Evolutionary conservation across 2,797 vertebrate genomes (phyloP), one percentile per base, ranked within the genome.

Genomic region (Leptodactylus fallax): DNA sequence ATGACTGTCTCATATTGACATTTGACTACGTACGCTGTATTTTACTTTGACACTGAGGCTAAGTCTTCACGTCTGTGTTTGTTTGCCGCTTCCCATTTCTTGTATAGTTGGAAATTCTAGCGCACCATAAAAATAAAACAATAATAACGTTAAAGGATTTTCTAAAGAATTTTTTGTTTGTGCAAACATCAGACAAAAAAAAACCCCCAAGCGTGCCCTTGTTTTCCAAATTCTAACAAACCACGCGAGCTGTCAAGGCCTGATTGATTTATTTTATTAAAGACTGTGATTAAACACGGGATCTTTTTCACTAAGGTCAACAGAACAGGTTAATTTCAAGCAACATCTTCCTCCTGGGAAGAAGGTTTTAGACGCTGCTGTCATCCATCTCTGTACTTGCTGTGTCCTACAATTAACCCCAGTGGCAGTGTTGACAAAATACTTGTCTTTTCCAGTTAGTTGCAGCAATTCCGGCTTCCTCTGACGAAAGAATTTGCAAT

Each of bases 301-400:
- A 85, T 85, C 69, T 19, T 85, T 85, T 85, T 61, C 83, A 76
- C 65, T 51, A 56, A 81, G 79, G 69, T 82, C 71, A 60, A 83
- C 80, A 87, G 86, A 77, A 87, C 86, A 87, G 79, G 86, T 83
- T 51, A 77, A 60, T 87, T 87, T 87, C 86, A n/a, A 83, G 86
- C 72, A 87, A 27, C 86, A 61, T 87, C 86, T 63, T 83, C 71
- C 80, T 83, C 86, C 80, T 36, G 55, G 65, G 69, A 87, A 65
- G 69, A 71, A 87, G 80, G 80, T 83, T 87, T 87, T 81, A 60
- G 86, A 87, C 45, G 80, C 80, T 55, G 80, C 86, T 77, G 58
- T 87, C 86, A 87, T 87, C 81, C 58, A 60, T 82, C 86, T 81
- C 79, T 87, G 86, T 72, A 65, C 76, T 55, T 65, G 49, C 85